Evolutionary conservation across 2,113 vertebrate species (phyloP), one percentile per base, ranked within the genome.

Genomic region (Grammomys surdaster): DNA sequence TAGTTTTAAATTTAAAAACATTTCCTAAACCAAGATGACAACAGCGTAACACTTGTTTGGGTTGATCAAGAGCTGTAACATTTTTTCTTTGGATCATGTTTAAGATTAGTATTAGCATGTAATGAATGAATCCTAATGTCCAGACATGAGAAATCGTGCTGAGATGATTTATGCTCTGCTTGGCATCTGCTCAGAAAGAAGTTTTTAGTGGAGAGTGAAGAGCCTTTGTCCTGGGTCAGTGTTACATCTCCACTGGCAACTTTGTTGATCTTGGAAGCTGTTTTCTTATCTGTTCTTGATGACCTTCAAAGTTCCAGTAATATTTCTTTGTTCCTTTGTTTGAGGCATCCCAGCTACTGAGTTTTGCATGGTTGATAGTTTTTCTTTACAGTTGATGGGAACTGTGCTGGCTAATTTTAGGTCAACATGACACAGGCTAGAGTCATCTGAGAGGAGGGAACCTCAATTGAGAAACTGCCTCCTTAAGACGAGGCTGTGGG

Each of bases 191-290:
- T 69, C 56, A 88, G 65, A 97, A 96, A 72, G 72, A 82, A 95
- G 70, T 78, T 77, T 0, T 26, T 73, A 88, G 85, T 91, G 77
- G 93, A 91, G 80, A 82, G 85, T 91, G 86, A 96, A 91, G 88
- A 82, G 58, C 4, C 82, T 87, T 87, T 84, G 92, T 89, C 5
- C 63, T 80, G n/a, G 51, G 26, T 88, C 73, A 94, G 56, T 54
- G 72, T 82, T 91, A 54, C 33, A 20, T 86, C 78, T 88, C 86
- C 56, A 40, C 86, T 76, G 78, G 96, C 58, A 76, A 96, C 94
- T 95, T 96, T 96, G 97, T 95, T 96, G 88, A 91, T 93, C 78
- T 96, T 96, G 89, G 69, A 95, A 94, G 93, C 77, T 43, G 51
- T 36, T 97, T 89, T 67, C 3, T 77, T 58, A 90, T 97, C 94